Conservation (phyloP, 1,140 invertebrate genomes). For the Arctopsyche grandis region DNA sequence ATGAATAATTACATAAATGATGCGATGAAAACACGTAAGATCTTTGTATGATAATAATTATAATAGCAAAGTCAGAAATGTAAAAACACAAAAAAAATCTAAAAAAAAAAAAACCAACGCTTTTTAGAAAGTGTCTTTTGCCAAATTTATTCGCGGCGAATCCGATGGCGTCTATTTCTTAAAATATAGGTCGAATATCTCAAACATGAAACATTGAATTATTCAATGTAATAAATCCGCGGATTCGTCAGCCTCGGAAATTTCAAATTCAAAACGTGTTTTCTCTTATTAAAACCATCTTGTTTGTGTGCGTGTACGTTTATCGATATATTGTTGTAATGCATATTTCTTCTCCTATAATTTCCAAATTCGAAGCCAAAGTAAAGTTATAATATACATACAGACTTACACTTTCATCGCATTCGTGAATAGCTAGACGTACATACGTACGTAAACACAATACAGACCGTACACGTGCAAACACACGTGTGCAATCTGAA, state of each 20-base stretch:
- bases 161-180: slow-evolving; percentile 5
- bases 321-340: too few relatives aligned
- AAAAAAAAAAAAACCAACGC: background rate
- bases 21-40: slow-evolving; percentile 12
- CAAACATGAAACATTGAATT: slow-evolving; percentile 8
- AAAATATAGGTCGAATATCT: slow-evolving; percentile 29
- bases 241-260: background rate
- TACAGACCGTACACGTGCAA: background rate
- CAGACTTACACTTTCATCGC: slow-evolving; percentile 8
- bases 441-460: background rate
- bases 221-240: slow-evolving; percentile 17
- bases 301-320: too few relatives aligned
- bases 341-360: too few relatives aligned
- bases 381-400: background rate
- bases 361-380: too few relatives aligned
- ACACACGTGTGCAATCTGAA: background rate
- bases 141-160: slow-evolving; percentile 15
- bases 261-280: slow-evolving; percentile 9
- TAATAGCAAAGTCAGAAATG: background rate
- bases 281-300: background rate
- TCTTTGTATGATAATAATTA: background rate
- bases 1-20: slow-evolving; percentile 32
- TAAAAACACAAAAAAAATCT: background rate
- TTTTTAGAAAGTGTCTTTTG: slow-evolving; percentile 22
- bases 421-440: background rate